These are phyloP conservation scores for Calephelis virginiensis DNA, from an alignment of 1,140 invertebrate genomes.

Conservation along the genomic window DNA sequence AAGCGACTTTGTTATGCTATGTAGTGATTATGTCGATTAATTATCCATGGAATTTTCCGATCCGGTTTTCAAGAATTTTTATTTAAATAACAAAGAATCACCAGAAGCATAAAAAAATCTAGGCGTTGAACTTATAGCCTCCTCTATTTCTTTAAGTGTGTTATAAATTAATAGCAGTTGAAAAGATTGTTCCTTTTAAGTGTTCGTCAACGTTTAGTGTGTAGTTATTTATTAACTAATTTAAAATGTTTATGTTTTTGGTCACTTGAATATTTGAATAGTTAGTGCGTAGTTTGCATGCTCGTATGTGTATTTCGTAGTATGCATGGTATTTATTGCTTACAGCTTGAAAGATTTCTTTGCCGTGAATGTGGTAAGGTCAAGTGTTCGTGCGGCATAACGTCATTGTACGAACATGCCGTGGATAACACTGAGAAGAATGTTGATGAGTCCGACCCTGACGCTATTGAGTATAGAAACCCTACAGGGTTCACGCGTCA, in stretches of 20 bases:
- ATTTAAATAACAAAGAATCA: too few species aligned
- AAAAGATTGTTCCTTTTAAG: not conserved
- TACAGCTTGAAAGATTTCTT: slow-evolving; percentile 81
- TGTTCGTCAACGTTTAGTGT: not conserved
- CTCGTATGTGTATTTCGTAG: slow-evolving; percentile 59
- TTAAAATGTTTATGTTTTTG: slow-evolving; percentile 24
- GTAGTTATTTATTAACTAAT: slow-evolving; percentile 14
- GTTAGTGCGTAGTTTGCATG: slow-evolving; percentile 36
- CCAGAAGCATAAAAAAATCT: too few species aligned
- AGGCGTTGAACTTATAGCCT: too few species aligned
- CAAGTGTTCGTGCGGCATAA: slow-evolving; percentile 74
- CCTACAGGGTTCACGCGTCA: slow-evolving; percentile 10
- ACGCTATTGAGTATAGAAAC: slow-evolving; percentile 25
- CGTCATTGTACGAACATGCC: slow-evolving; percentile 23
- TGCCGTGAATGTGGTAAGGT: slow-evolving; percentile 80
- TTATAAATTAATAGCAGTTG: too few species aligned
- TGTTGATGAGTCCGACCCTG: slow-evolving; percentile 12
- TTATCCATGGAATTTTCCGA: too few species aligned
- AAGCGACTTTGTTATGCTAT: too few species aligned
- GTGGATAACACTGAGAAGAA: not conserved
- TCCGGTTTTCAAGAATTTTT: too few species aligned
- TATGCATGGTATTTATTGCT: slow-evolving; percentile 77
- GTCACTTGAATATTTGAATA: slow-evolving; percentile 21
- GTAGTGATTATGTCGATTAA: too few species aligned
- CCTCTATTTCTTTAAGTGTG: too few species aligned